A percentile compares a stretch with the other conserved stretches of the same genome.
Evolutionary conservation across 2,113 vertebrate genomes (phyloP).

Genomic region (Anoura caudifer): DNA sequence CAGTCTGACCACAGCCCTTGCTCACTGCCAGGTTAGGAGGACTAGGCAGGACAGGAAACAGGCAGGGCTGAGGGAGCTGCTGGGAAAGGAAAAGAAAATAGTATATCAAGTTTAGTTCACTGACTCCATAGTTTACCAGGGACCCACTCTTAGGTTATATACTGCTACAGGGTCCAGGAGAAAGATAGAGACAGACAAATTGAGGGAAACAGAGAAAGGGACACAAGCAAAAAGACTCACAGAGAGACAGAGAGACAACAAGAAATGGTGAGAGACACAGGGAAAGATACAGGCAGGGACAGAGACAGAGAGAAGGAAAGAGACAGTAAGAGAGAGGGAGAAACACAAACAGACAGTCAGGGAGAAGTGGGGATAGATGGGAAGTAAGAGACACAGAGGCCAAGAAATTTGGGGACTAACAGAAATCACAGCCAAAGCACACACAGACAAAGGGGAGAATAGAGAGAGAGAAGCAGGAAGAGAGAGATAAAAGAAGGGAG

Average conservation of each 20-base stretch:
- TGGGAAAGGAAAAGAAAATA: constrained; percentile 40
- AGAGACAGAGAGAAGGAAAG: not conserved
- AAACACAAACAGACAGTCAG: not conserved
- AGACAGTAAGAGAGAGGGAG: not conserved
- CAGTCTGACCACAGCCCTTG: not conserved
- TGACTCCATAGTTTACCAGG: not conserved
- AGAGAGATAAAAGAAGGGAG: not conserved
- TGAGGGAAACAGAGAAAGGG: not conserved
- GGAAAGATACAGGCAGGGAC: not conserved
- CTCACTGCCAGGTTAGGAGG: not conserved
- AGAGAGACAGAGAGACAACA: not conserved
- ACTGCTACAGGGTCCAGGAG: not conserved
- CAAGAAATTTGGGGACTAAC: not conserved
- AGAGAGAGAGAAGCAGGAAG: not conserved
- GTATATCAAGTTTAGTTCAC: not conserved
- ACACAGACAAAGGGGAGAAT: not conserved
- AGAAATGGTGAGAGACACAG: not conserved
- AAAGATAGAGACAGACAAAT: not conserved
- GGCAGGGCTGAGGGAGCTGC: not conserved
- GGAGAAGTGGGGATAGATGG: not conserved
- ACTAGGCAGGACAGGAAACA: not conserved
- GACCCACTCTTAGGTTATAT: not conserved
- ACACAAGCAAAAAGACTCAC: not conserved
- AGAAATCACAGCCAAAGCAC: not conserved
- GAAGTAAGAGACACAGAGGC: not conserved